Percentiles rank a stretch among this genome's conserved stretches.
phyloP scores from a whole-genome alignment of 2,113 vertebrate genomes.

The Aramus guarauna region DNA sequence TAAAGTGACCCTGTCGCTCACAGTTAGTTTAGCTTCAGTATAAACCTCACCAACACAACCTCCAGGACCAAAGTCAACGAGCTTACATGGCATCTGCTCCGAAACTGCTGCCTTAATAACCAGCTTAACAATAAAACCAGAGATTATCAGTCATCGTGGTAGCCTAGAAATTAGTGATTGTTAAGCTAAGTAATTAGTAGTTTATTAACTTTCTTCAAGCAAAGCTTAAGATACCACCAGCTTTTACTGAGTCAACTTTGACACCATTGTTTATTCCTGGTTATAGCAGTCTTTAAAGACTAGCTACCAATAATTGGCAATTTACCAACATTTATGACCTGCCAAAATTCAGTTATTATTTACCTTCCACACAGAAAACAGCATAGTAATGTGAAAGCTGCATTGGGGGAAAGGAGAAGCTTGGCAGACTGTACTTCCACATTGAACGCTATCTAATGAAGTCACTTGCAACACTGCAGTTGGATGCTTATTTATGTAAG shows the following conservation, averaged over 20 bases:
- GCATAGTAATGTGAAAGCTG: not conserved
- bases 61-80: not conserved
- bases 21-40: not conserved
- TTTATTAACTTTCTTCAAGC: not conserved
- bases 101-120: not conserved
- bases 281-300: not conserved
- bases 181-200: not conserved
- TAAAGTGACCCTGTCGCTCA: not conserved
- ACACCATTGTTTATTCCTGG: not conserved
- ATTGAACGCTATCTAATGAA: not conserved
- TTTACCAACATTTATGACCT: not conserved
- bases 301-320: not conserved
- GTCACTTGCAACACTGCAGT: not conserved
- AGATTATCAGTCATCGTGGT: not conserved
- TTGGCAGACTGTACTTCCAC: not conserved
- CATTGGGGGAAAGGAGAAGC: not conserved
- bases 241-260: not conserved
- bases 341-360: not conserved
- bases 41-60: not conserved
- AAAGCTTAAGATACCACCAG: not conserved
- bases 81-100: not conserved
- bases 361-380: not conserved
- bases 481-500: not conserved
- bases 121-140: not conserved
- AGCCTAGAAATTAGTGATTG: not conserved